Conservation (phyloP, 2,888 invertebrate species). For the Epinotia nisella region DNA sequence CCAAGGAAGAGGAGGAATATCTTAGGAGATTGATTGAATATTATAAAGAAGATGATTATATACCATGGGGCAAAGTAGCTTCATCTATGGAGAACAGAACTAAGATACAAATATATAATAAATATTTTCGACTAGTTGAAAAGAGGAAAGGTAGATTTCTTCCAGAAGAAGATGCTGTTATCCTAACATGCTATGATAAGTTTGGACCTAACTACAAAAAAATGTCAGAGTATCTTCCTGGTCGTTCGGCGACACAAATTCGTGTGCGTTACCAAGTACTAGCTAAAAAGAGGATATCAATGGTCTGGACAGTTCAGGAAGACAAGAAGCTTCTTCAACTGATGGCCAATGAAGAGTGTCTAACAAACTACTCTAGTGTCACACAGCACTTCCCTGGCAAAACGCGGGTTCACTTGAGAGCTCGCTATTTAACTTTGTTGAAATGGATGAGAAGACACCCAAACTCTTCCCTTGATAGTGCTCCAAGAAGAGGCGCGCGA, state of each 20-base stretch:
- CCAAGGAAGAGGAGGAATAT: constrained; percentile 87
- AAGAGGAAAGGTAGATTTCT: constrained; percentile 86
- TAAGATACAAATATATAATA: constrained; percentile 87
- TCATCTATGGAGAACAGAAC: constrained; percentile 86
- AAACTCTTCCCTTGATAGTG: constrained; percentile 50
- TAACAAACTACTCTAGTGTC: constrained; percentile 72
- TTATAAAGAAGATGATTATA: constrained; percentile 86
- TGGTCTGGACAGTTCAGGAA: constrained; percentile 86
- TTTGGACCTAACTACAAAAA: constrained; percentile 87
- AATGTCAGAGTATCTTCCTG: constrained; percentile 84
- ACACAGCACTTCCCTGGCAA: constrained; percentile 74
- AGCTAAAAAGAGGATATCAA: constrained; percentile 67
- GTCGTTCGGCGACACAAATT: constrained; percentile 86
- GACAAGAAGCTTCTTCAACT: constrained; percentile 85
- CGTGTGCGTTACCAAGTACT: constrained; percentile 85
- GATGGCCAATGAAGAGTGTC: constrained; percentile 76
- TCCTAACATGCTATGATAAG: constrained; percentile 85
- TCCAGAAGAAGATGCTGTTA: constrained; percentile 86
- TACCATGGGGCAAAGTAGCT: constrained; percentile 90
- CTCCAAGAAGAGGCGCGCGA: constrained; percentile 56
- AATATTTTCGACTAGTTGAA: constrained; percentile 72
- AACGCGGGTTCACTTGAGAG: constrained; percentile 81
- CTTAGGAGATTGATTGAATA: constrained; percentile 86
- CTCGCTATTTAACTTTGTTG: constrained; percentile 76
- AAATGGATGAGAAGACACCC: constrained; percentile 71